A percentile compares a stretch with the other conserved stretches of the same genome.
Evolutionary conservation across 2,888 invertebrate genomes (phyloP).

Genomic region (Galerucella pusilla): DNA sequence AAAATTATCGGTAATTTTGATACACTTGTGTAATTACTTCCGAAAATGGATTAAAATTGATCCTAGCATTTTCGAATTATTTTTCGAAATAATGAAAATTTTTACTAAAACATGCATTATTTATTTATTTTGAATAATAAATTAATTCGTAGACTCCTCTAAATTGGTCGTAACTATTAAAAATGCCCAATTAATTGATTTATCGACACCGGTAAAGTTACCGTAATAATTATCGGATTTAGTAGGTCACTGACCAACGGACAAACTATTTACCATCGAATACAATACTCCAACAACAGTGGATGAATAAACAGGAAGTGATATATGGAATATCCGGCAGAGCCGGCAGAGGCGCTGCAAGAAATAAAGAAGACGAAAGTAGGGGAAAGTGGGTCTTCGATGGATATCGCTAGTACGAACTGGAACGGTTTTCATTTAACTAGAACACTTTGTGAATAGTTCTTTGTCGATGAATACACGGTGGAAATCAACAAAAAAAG

Average conservation of each 20-base stretch:
- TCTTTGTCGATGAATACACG: too few relatives aligned
- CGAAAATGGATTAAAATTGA: too few relatives aligned
- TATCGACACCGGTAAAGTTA: neutral
- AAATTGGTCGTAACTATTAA: too few relatives aligned
- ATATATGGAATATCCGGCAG: conserved; percentile 15
- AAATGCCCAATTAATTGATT: neutral
- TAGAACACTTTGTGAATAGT: neutral
- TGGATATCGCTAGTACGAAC: neutral
- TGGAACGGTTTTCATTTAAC: neutral
- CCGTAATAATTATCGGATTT: conserved; percentile 8
- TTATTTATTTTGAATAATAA: too few relatives aligned
- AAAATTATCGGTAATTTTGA: too few relatives aligned
- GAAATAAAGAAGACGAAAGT: conserved; percentile 6
- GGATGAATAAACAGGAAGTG: conserved; percentile 20
- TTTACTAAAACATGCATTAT: too few relatives aligned
- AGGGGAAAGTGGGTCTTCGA: conserved; percentile 13
- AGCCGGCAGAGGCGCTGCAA: conserved; percentile 17
- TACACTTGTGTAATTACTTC: too few relatives aligned
- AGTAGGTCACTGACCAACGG: conserved; percentile 42
- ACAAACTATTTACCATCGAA: conserved; percentile 17
- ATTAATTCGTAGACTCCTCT: too few relatives aligned
- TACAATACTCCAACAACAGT: conserved; percentile 27
- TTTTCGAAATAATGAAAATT: too few relatives aligned
- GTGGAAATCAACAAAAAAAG: too few relatives aligned
- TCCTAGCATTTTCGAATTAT: too few relatives aligned